Conservation (phyloP, 2,797 vertebrate species). For the Distichodus sexfasciatus region DNA sequence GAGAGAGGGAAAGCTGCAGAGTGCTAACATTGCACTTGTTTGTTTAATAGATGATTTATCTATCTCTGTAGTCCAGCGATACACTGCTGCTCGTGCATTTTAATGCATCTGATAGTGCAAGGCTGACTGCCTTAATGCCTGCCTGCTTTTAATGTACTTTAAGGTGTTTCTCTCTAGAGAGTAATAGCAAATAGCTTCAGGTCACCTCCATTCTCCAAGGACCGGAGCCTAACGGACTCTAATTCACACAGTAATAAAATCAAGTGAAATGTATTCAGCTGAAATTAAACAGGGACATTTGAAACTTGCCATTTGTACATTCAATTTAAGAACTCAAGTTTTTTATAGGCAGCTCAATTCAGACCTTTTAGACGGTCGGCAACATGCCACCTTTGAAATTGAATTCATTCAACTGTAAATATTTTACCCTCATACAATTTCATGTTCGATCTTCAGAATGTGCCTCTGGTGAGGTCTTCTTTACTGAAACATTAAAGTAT, state of each 20-base stretch:
- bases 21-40: slow-evolving; percentile 34
- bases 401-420: slow-evolving; percentile 8
- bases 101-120: slow-evolving; percentile 42
- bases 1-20: slow-evolving; percentile 19
- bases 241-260: slow-evolving; percentile 46
- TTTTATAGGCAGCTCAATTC: slow-evolving; percentile 24
- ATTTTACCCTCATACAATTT: too few species aligned
- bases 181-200: slow-evolving; percentile 46
- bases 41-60: slow-evolving; percentile 53
- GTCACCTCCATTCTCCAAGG: slow-evolving; percentile 40
- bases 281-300: slow-evolving; percentile 25
- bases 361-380: not conserved
- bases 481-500: too few species aligned
- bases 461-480: too few species aligned
- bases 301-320: slow-evolving; percentile 22
- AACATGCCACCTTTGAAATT: not conserved
- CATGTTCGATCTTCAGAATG: too few species aligned
- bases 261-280: slow-evolving; percentile 22
- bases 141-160: slow-evolving; percentile 36
- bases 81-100: slow-evolving; percentile 43
- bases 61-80: slow-evolving; percentile 43
- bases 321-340: slow-evolving; percentile 6
- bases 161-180: slow-evolving; percentile 47
- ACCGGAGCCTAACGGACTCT: slow-evolving; percentile 28
- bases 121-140: slow-evolving; percentile 22